A percentile compares a stretch with the other conserved stretches of the same genome.
These are phyloP conservation scores for Prenolepis imparis DNA, from an alignment of 2,888 invertebrate genomes.

Conservation along the genomic window DNA sequence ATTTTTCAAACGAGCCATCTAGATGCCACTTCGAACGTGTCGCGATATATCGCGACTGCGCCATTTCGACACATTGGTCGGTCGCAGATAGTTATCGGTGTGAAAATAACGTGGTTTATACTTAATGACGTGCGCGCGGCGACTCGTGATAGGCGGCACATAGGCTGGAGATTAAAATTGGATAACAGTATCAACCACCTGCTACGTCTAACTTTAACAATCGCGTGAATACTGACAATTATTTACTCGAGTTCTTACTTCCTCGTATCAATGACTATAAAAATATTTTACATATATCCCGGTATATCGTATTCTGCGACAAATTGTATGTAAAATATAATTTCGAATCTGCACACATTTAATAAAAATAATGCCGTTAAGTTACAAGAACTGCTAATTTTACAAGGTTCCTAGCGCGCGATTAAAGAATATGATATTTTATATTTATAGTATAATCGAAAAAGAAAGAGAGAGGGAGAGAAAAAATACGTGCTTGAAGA, in stretches of 20 bases:
- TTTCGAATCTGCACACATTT: neutral
- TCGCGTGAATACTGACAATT: conserved; percentile 55
- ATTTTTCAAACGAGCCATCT: conserved; percentile 37
- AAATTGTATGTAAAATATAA: neutral
- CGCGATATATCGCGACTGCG: conserved; percentile 30
- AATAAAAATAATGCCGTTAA: neutral
- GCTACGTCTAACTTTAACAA: conserved; percentile 58
- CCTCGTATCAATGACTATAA: conserved; percentile 3
- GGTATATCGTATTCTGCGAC: neutral
- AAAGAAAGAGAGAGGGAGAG: neutral
- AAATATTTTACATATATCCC: conserved; percentile 14
- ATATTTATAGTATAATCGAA: neutral
- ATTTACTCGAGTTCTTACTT: conserved; percentile 26
- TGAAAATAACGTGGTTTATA: conserved; percentile 67
- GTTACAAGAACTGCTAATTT: neutral
- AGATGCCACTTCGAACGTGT: conserved; percentile 41
- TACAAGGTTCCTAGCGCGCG: neutral
- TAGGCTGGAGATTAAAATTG: conserved; percentile 50
- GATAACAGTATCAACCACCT: conserved; percentile 62
- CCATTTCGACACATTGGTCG: conserved; percentile 36
- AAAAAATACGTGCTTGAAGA: neutral
- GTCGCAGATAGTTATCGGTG: conserved; percentile 64
- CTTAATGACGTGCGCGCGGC: conserved; percentile 53
- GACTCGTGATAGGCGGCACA: conserved; percentile 29
- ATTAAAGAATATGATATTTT: neutral